A percentile compares a stretch with the other conserved stretches of the same genome.
Evolutionary conservation across 1,140 invertebrate genomes (phyloP).

Genomic region (Bombus superbus): DNA sequence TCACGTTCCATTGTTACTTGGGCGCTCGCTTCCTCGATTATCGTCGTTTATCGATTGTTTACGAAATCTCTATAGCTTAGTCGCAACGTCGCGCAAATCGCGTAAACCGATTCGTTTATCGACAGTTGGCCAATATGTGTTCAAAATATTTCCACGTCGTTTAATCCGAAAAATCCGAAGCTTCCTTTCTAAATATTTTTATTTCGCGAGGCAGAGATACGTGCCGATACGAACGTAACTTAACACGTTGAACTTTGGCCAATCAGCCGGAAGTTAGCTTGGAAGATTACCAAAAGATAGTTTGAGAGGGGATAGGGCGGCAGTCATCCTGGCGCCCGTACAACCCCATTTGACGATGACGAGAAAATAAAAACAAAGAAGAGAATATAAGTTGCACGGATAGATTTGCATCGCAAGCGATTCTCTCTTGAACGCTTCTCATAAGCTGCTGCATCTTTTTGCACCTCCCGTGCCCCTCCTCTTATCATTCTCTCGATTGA

Average conservation of each 20-base stretch:
- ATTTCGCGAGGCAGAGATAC: background rate
- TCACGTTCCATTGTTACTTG: background rate
- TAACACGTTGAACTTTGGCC: slow-evolving; percentile 56
- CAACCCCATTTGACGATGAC: slow-evolving; percentile 48
- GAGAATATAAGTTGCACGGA: background rate
- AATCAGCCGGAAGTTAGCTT: slow-evolving; percentile 58
- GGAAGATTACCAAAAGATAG: slow-evolving; percentile 60
- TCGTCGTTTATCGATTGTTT: background rate
- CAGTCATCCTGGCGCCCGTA: slow-evolving; percentile 59
- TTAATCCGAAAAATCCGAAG: background rate
- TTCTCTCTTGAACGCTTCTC: background rate
- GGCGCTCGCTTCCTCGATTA: background rate
- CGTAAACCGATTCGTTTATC: background rate
- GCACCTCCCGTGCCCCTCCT: no score
- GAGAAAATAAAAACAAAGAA: slow-evolving; percentile 37
- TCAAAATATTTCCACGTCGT: background rate
- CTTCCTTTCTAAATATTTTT: background rate
- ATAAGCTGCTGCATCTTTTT: no score
- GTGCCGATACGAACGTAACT: slow-evolving; percentile 15
- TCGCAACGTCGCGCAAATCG: background rate
- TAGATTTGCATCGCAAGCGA: slow-evolving; percentile 28
- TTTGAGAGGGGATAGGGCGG: background rate
- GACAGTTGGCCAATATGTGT: background rate
- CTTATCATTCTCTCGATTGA: no score
- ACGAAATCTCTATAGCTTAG: background rate